Conservation (phyloP, 2,113 vertebrate species). For the Benitochromis conjunctus region DNA sequence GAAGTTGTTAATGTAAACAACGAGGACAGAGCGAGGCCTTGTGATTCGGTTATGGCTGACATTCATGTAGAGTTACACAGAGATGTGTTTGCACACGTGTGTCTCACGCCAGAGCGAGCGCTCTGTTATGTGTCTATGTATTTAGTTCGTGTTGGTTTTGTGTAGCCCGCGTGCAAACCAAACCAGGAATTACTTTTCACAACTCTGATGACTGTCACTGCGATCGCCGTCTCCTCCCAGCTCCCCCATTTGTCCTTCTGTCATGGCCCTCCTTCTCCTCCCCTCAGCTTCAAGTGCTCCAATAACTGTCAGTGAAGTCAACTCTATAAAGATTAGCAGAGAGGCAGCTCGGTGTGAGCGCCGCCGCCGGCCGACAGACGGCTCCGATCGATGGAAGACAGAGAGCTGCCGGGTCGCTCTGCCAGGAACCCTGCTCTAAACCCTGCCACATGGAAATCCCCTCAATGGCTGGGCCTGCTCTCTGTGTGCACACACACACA, state of each 20-base stretch:
- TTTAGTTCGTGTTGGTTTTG: not conserved
- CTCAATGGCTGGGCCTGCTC: not conserved
- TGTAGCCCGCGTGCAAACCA: not conserved
- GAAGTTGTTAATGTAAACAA: constrained; percentile 3
- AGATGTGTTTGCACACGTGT: not conserved
- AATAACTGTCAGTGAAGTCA: constrained; percentile 67
- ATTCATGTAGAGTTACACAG: not conserved
- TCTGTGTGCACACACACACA: not conserved
- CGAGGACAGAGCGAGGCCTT: not conserved
- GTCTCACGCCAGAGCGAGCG: not conserved
- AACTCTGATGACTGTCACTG: constrained; percentile 4
- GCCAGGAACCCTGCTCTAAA: constrained; percentile 32
- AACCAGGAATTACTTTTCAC: constrained; percentile 20
- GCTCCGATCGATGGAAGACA: constrained; percentile 58
- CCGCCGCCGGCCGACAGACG: constrained; percentile 58
- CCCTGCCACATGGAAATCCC: constrained; percentile 38
- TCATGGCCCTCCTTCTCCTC: constrained; percentile 23
- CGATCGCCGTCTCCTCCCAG: not conserved
- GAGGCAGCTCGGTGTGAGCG: constrained; percentile 59
- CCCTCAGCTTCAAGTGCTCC: constrained; percentile 49
- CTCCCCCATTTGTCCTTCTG: constrained; percentile 29
- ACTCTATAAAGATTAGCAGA: constrained; percentile 71
- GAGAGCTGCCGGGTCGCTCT: constrained; percentile 4
- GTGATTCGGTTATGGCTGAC: not conserved
- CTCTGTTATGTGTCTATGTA: not conserved